Evolutionary conservation across 2,113 vertebrate genomes (phyloP).

Genomic region (Sialia sialis): DNA sequence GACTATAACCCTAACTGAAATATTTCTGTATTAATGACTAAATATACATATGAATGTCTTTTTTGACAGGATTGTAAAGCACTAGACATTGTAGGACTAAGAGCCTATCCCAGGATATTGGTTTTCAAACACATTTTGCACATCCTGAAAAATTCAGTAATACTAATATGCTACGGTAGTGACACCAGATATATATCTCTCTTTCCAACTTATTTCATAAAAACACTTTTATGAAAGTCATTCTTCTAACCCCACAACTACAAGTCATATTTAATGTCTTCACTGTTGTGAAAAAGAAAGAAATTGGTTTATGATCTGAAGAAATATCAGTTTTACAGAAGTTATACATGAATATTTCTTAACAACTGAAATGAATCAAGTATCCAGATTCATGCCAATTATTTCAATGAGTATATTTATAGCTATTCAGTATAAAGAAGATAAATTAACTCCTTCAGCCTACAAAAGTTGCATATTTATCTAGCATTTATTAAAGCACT

Average conservation of each 20-base stretch:
- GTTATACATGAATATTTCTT: not conserved
- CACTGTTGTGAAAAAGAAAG: not conserved
- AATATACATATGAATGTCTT: not conserved
- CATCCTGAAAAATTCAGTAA: not conserved
- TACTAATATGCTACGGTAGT: not conserved
- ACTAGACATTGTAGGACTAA: not conserved
- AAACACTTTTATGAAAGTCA: constrained; percentile 17
- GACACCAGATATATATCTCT: not conserved
- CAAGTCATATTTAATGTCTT: not conserved
- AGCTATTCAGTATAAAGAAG: not conserved
- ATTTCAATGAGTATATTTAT: not conserved
- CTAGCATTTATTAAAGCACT: not conserved
- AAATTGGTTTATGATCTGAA: not conserved
- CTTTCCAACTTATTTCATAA: constrained; percentile 1
- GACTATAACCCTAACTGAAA: not conserved
- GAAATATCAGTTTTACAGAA: not conserved
- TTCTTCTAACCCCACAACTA: not conserved
- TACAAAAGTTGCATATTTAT: not conserved
- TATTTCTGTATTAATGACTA: not conserved
- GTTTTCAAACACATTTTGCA: constrained; percentile 2
- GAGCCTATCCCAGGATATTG: not conserved
- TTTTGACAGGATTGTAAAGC: not conserved
- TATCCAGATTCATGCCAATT: not conserved
- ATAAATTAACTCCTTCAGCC: not conserved
- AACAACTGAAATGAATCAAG: not conserved